Base-by-base conservation (phyloP, 2,113 vertebrate genomes). In the Macquaria ambigua region DNA sequence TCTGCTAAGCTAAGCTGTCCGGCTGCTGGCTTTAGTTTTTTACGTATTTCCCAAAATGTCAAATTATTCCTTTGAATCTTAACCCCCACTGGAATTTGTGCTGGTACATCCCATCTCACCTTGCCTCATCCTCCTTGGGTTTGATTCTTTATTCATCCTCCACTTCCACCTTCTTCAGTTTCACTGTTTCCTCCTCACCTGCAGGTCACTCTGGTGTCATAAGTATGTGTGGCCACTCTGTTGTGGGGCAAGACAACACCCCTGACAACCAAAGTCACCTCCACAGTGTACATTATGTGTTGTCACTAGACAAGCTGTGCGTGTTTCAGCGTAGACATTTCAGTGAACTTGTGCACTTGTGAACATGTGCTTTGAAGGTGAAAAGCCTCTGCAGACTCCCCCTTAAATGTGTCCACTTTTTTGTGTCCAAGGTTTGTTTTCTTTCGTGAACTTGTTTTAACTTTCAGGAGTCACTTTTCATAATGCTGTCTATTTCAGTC, bases 241-340 rank as follows among this genome's bases (percentile, higher is more conserved):
- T 66, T 50, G 37, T 67, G 55, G 70, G 79, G 63, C 16, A 14
- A 63, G 81, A 76, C 70, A 83, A 64, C 70, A 78, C 39, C 77
- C 68, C 69, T n/a, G 85, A 93, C 85, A 82, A 68, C 67, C 67
- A 86, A 89, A 91, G 91, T 90, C 91, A 89, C 89, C 84, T 87
- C 83, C 41, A 4, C 68, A 41, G 73, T 71, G 37, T 77, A 41
- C 52, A 78, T 41, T 72, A 18, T 72, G 81, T 76, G 87, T 77
- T 78, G 81, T 88, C 87, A 82, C 23, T 7, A 23, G 67, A 79
- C 87, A 91, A 87, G 77, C 83, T 92, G 74, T 53, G 64, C n/a
- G 16, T 75, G 81, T 85, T 66, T 82, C 66, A 79, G 62, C 43
- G 23, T 46, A 15, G 74, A 53, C 34, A 25, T 77, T 74, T 87